Conservation (phyloP, 92 coral and sea anemone genomes). For the Phenganax subtilis region DNA sequence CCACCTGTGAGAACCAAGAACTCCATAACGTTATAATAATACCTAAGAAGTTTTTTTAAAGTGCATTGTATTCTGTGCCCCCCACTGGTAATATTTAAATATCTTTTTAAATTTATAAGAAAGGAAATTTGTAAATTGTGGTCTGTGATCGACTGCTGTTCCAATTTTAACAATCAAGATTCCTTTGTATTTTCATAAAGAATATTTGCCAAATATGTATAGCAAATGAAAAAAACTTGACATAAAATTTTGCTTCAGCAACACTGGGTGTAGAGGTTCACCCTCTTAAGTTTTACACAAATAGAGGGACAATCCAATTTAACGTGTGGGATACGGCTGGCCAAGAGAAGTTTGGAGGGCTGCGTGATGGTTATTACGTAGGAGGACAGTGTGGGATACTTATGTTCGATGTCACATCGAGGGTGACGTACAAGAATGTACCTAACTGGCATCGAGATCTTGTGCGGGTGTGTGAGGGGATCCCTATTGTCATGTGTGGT, state of each 20-base stretch:
- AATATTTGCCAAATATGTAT: no score
- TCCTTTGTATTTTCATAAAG: no score
- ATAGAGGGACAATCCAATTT: conserved; percentile 71
- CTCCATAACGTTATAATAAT: no score
- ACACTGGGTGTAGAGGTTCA: conserved; percentile 94
- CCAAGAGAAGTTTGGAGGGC: conserved; percentile 88
- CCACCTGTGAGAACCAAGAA: no score
- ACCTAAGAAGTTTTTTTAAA: no score
- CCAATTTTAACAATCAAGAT: no score
- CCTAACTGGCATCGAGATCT: conserved; percentile 89
- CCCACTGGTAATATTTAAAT: no score
- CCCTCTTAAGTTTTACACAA: conserved; percentile 80
- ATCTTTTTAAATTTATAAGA: no score
- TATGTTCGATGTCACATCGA: conserved; percentile 90
- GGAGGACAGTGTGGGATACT: conserved; percentile 89
- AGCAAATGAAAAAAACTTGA: background rate
- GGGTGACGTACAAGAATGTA: conserved; percentile 86
- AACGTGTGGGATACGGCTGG: conserved; percentile 95
- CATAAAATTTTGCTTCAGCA: conserved; percentile 41
- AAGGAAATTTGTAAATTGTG: no score
- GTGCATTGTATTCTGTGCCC: no score
- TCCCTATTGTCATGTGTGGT: conserved; percentile 86
- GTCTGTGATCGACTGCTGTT: no score
- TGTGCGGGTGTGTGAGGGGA: conserved; percentile 69
- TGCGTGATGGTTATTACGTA: conserved; percentile 87